Base-by-base conservation (phyloP, 2,113 vertebrate species). In the Neodontobutis hainanensis region DNA sequence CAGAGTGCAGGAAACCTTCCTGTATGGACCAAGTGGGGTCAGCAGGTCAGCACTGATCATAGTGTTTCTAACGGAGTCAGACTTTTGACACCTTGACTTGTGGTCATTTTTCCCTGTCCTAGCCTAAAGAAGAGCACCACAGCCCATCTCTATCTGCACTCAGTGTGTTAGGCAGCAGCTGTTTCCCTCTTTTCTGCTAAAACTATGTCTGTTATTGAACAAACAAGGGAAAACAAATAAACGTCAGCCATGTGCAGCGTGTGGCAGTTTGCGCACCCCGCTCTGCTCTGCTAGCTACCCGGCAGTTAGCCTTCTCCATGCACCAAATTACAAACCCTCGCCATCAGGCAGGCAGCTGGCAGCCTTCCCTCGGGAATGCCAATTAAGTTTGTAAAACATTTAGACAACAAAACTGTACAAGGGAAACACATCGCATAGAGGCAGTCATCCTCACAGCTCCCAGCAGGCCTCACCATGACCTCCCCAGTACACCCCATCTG, bases 371-470 rank as follows among this genome's bases (percentile, higher is more conserved):
- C 1, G 88, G 90, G 92, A 84, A 92, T 88, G 92, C 91, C 92
- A 94, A 94, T 94, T 94, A 94, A 92, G 90, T 93, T 91, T 91
- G 92, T 91, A 92, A 94, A 93, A 93, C 91, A 93, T 94, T 94
- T 94, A 92, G 86, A 91, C 89, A 92, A 94, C 92, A 93, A 92
- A 93, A 93, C 91, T 92, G 90, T 91, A 93, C 89, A 92, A 92
- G 90, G 85, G 84, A 82, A 81, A 82, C 48, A 59, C 79, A 86
- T 83, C 85, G 73, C 88, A 81, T 59, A 42, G 84, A 81, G 87
- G 78, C 86, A 46, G 74, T 75, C 82, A 81, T 89, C 87, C 71
- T 80, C 82, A 40, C 85, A 88, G 83, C 70, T 90, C 90, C 86
- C 90, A 70, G 12, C 72, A 81, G 85, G 86, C 81, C 83, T 81